phyloP scores from a whole-genome alignment of 2,888 invertebrate genomes.

The Cenopis cana region DNA sequence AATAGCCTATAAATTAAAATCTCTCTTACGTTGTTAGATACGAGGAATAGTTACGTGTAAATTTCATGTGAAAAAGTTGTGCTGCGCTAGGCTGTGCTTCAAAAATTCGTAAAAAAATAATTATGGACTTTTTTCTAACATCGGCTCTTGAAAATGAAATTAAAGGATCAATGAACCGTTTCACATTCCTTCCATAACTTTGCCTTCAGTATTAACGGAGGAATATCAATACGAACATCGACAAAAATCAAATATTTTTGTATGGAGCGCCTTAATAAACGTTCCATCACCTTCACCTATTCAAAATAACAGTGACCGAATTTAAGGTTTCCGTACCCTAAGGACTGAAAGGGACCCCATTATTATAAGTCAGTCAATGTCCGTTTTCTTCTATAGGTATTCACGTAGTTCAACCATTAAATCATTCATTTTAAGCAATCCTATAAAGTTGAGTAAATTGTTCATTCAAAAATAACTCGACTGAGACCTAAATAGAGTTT shows the following conservation, averaged over 20 bases:
- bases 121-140: too few relatives aligned
- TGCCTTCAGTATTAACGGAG: too few relatives aligned
- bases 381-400: slow-evolving; percentile 21
- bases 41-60: too few relatives aligned
- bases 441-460: slow-evolving; percentile 24
- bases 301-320: slow-evolving; percentile 30
- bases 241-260: slow-evolving; percentile 7
- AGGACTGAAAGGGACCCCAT: slow-evolving; percentile 40
- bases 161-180: too few relatives aligned
- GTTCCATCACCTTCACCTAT: slow-evolving; percentile 37
- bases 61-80: neutral
- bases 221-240: too few relatives aligned
- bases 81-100: too few relatives aligned
- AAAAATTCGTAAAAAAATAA: too few relatives aligned
- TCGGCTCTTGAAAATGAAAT: too few relatives aligned
- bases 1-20: too few relatives aligned
- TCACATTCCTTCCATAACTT: too few relatives aligned
- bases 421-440: slow-evolving; percentile 31
- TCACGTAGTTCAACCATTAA: slow-evolving; percentile 38
- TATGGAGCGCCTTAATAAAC: slow-evolving; percentile 26
- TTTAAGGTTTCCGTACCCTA: slow-evolving; percentile 44
- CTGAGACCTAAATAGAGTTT: neutral
- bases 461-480: slow-evolving; percentile 22
- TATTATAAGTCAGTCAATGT: slow-evolving; percentile 12
- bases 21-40: too few relatives aligned